Evolutionary conservation across 1,140 invertebrate species (phyloP), one percentile per base, ranked within the genome.

Genomic region (Drosophila pectinifera): DNA sequence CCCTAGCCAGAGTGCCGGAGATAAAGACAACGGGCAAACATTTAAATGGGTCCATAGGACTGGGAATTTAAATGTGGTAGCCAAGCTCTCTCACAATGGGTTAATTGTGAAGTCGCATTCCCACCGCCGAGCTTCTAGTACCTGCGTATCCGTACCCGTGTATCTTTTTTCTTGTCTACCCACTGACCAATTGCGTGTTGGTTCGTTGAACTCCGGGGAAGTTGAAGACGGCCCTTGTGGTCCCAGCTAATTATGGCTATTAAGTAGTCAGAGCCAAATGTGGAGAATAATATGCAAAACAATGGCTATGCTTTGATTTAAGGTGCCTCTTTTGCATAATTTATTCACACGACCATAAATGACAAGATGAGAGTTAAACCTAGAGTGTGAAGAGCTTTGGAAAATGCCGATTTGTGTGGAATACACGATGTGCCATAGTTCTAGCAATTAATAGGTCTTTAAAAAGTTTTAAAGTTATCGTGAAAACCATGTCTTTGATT

Each of bases 181-280:
- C 36, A 59, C 38, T 81, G 75, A 68, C 79, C 79, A 79, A 88
- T 83, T 83, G 81, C 81, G 65, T 73, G 57, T 39, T 38, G 73
- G 83, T 80, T 88, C 84, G 89, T 64, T 84, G 83, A 88, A 89
- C 83, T 68, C 43, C 39, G 26, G 36, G 42, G 10, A 43, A 14
- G 45, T 55, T 36, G 53, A 6, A 51, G 46, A 49, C 16, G 67
- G 51, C 43, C 72, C 28, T 26, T 65, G 7, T 48, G 22, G 31
- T 7, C 11, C 24, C 24, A 42, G 58, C 63, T 80, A 88, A 89
- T 89, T 88, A 88, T 89, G 83, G 80, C 79, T 68, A 80, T 88
- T 84, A 84, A 61, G 58, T 49, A 26, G 56, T 45, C 74, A 51
- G 49, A 74, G 63, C 38, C 54, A 26, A 45, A 53, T 57, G 57